Evolutionary conservation across 2,888 invertebrate genomes (phyloP), one percentile per base, ranked within the genome.

Genomic region (Xylota segnis): DNA sequence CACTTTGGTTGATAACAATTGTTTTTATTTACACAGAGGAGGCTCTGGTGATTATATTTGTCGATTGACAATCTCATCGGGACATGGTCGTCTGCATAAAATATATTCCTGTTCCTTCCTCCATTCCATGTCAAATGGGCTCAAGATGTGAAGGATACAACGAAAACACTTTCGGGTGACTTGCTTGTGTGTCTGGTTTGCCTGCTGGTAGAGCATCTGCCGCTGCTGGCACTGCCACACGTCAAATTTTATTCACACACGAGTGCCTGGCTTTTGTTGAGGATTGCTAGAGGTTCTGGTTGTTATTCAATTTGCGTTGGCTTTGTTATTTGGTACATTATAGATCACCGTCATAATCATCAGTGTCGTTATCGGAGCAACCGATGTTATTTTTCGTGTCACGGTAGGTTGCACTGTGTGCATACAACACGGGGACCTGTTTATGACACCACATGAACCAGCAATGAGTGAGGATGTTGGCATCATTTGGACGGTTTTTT

Each of bases 331-430:
- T 43, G 68, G 58, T 59, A 68, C 56, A 75, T 59, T 65, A 58
- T 29, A 72, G 83, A 77, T 78, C 72, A 54, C 66, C 66, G 58
- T 72, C 56, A 45, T 59, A 58, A 45, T 65, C 56, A 78, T 68
- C 71, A 77, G 47, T 37, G 34, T 40, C 27, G 52, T 63, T 79
- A 72, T 72, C 50, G 40, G 52, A 6, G 23, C 5, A n/a, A 43
- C 32, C 34, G 59, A 5, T 43, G 29, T 59, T 29, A 52, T 56
- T 54, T 52, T 71, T 72, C 27, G 47, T 63, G 83, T 83, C 78
- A 83, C 68, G 74, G 68, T 83, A 58, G 61, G 63, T 50, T 78
- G 83, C 66, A 68, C 68, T 83, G 72, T 68, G 68, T 43, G 40
- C 34, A 47, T 52, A 50, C 3, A 66, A 50, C 12, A 43, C 29